These are phyloP conservation scores for Leptinotarsa rubiginosa DNA, from an alignment of 2,888 invertebrate species.

Conservation along the genomic window DNA sequence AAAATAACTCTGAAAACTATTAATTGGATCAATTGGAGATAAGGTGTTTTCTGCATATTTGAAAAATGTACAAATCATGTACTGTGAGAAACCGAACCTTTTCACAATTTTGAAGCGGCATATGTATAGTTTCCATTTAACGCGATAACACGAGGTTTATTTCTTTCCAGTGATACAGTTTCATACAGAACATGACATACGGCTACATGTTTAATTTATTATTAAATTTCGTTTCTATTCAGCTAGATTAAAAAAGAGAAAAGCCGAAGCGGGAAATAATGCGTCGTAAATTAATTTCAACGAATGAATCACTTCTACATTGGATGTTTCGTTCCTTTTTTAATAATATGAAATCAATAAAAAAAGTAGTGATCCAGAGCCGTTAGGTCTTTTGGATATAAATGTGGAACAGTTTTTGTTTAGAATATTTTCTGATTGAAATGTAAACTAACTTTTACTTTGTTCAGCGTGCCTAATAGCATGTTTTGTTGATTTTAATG, in stretches of 20 bases:
- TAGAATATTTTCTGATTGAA: no score
- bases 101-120: background rate
- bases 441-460: no score
- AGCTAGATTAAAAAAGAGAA: slow-evolving; percentile 56
- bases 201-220: slow-evolving; percentile 53
- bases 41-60: no score
- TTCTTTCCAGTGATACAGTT: slow-evolving; percentile 52
- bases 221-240: slow-evolving; percentile 58
- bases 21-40: no score
- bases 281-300: slow-evolving; percentile 50
- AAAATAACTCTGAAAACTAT: no score
- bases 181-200: slow-evolving; percentile 52
- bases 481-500: no score
- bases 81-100: no score
- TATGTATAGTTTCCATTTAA: slow-evolving; percentile 32
- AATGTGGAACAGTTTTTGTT: no score
- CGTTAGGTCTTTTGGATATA: background rate
- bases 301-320: slow-evolving; percentile 53
- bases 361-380: slow-evolving; percentile 25
- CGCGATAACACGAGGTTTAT: slow-evolving; percentile 34
- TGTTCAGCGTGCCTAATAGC: no score
- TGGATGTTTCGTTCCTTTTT: slow-evolving; percentile 47
- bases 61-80: no score
- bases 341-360: slow-evolving; percentile 44
- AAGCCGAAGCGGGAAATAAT: slow-evolving; percentile 46